These are phyloP conservation scores for Tyria jacobaeae DNA, from an alignment of 2,888 invertebrate genomes.

Conservation along the genomic window DNA sequence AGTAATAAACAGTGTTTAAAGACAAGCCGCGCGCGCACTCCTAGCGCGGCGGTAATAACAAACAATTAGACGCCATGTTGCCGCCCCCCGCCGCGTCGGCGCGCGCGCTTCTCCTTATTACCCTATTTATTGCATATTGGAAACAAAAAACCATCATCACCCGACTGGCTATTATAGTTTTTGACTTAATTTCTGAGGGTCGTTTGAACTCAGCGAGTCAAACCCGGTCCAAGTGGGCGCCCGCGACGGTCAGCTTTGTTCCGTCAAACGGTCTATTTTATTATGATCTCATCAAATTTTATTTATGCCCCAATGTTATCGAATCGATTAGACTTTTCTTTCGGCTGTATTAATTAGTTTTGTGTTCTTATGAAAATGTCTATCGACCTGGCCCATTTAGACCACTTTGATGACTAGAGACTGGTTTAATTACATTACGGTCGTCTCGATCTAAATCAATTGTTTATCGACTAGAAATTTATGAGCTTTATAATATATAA, in stretches of 20 bases:
- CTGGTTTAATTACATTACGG: conserved; percentile 22
- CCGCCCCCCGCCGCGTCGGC: conserved; percentile 58
- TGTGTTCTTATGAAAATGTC: conserved; percentile 43
- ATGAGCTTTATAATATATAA: conserved; percentile 37
- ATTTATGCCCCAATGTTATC: conserved; percentile 48
- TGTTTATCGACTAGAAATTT: conserved; percentile 40
- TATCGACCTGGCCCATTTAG: conserved; percentile 19
- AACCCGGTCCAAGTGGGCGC: conserved; percentile 25
- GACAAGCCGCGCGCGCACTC: conserved; percentile 54
- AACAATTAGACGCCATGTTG: conserved; percentile 76
- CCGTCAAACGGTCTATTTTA: conserved; percentile 40
- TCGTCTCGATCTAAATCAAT: conserved; percentile 36
- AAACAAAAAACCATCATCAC: conserved; percentile 69
- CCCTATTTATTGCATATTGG: conserved; percentile 80
- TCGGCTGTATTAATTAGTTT: conserved; percentile 48
- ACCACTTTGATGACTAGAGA: conserved; percentile 8
- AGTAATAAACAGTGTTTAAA: conserved; percentile 83
- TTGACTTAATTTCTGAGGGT: conserved; percentile 49
- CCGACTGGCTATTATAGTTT: conserved; percentile 61
- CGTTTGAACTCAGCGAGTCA: conserved; percentile 33
- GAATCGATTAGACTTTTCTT: conserved; percentile 51
- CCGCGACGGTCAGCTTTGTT: conserved; percentile 25
- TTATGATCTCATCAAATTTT: conserved; percentile 52
- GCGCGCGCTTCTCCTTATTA: conserved; percentile 63
- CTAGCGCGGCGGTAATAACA: conserved; percentile 73